A percentile compares a stretch with the other conserved stretches of the same genome.
phyloP scores from a whole-genome alignment of 2,113 vertebrate genomes.

The Chlorodrepanis virens region DNA sequence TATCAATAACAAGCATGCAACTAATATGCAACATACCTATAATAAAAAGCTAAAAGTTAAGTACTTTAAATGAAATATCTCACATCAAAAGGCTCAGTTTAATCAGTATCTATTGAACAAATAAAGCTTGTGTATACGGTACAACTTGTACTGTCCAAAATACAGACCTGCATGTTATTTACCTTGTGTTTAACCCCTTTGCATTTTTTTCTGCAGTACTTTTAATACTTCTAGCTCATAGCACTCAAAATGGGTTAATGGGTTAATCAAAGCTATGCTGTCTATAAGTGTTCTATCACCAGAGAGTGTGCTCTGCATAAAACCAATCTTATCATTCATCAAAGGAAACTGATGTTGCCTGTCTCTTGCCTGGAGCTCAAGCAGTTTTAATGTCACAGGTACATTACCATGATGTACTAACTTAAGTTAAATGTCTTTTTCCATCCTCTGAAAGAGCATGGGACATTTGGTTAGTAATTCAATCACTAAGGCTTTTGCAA shows the following conservation, averaged over 20 bases:
- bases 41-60: background rate
- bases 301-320: background rate
- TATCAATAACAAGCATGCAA: background rate
- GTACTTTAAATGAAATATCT: background rate
- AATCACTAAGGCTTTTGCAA: background rate
- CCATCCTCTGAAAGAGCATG: background rate
- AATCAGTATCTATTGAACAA: conserved; percentile 3
- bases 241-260: background rate
- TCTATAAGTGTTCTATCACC: background rate
- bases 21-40: background rate
- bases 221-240: background rate
- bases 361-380: background rate
- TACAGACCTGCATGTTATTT: background rate
- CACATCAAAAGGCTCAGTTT: background rate
- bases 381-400: background rate
- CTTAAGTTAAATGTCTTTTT: background rate
- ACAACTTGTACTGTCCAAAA: background rate
- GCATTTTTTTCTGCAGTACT: background rate
- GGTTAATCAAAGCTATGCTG: background rate
- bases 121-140: background rate
- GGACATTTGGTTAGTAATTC: background rate
- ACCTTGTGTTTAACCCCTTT: background rate
- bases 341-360: background rate
- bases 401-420: background rate
- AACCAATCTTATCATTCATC: background rate